These are phyloP conservation scores for Octodon degus DNA, from an alignment of 2,113 vertebrate genomes.

Conservation along the genomic window DNA sequence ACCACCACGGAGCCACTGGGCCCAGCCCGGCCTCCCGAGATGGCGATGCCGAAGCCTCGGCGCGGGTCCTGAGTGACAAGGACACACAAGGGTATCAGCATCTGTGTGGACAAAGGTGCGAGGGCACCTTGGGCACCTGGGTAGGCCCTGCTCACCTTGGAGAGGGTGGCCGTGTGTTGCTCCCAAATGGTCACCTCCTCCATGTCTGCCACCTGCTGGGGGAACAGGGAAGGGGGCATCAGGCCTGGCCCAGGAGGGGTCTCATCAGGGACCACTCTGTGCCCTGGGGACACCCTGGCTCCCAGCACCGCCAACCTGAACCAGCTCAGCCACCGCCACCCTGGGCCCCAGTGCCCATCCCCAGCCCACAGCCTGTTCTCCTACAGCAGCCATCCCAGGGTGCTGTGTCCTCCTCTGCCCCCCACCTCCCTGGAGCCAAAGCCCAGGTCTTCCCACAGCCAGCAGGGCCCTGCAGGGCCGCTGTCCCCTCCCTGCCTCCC, in stretches of 20 bases:
- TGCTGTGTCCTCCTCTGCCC: no score
- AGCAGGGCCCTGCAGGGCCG: rapidly evolving
- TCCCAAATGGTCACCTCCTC: conserved; percentile 98
- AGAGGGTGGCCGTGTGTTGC: conserved; percentile 93
- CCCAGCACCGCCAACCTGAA: no score
- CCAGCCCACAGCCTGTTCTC: neutral
- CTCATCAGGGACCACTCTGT: neutral
- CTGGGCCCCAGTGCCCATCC: neutral
- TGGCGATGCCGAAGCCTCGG: conserved; percentile 94
- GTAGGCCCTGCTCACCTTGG: conserved; percentile 87
- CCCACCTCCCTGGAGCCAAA: neutral
- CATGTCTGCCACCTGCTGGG: conserved; percentile 89
- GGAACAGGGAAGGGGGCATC: neutral
- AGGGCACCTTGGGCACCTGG: rapidly evolving
- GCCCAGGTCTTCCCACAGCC: neutral
- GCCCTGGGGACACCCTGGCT: neutral
- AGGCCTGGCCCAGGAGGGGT: neutral
- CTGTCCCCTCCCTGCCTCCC: rapidly evolving
- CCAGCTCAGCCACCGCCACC: neutral
- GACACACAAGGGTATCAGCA: rapidly evolving
- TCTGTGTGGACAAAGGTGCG: rapidly evolving
- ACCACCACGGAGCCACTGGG: conserved; percentile 89
- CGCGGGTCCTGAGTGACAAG: conserved; percentile 90
- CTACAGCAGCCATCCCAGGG: neutral
- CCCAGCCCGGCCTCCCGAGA: conserved; percentile 93